Evolutionary conservation across 2,113 vertebrate genomes (phyloP).

Genomic region (Lycocorax pyrrhopterus): DNA sequence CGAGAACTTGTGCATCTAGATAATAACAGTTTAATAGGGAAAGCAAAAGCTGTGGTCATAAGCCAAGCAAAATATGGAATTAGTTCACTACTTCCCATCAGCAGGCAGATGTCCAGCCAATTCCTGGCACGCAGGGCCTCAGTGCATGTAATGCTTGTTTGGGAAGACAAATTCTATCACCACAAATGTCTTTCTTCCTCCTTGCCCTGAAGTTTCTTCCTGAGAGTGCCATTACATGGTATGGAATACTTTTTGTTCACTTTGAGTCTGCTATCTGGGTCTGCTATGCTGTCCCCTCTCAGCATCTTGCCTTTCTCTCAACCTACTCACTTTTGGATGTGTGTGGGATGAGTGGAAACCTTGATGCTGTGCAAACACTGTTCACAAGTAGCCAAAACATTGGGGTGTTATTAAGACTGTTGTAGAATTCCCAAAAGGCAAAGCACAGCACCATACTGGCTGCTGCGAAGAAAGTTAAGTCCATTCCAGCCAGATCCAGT

Average conservation of each 20-base stretch:
- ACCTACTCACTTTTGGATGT: background rate
- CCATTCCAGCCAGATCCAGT: background rate
- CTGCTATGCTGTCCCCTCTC: background rate
- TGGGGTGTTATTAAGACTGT: background rate
- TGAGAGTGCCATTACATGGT: background rate
- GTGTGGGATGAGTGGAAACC: background rate
- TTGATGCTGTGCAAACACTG: accelerated
- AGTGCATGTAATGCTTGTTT: background rate
- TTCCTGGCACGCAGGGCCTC: background rate
- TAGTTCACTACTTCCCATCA: background rate
- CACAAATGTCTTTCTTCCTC: background rate
- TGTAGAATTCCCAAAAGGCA: background rate
- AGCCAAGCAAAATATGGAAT: background rate
- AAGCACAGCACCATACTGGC: background rate
- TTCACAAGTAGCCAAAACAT: background rate
- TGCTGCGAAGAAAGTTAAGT: background rate
- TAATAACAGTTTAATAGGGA: background rate
- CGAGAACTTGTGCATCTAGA: background rate
- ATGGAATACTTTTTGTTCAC: background rate
- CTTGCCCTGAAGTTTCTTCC: background rate
- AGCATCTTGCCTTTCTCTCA: background rate
- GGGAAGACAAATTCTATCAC: background rate
- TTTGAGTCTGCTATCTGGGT: background rate
- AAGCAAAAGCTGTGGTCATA: background rate
- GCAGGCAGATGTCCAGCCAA: background rate